Conservation (phyloP, 2,113 vertebrate genomes). For the Ursus arctos region DNA sequence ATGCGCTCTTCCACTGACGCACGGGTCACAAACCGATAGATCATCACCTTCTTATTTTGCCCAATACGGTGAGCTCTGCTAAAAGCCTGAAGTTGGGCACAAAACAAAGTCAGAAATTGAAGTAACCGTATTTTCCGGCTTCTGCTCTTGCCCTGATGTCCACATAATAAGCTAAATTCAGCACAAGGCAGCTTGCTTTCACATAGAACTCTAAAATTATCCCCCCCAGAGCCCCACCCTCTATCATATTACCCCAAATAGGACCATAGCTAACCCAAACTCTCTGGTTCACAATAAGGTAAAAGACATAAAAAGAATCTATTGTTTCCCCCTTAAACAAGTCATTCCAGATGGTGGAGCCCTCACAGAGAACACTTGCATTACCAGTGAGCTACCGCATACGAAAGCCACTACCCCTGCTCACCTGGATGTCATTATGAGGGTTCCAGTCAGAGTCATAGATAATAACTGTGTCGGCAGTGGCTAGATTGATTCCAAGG, state of each 20-base stretch:
- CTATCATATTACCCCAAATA: not conserved
- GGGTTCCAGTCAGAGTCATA: constrained; percentile 99
- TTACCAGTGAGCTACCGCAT: not conserved
- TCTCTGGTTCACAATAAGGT: not conserved
- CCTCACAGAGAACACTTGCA: not conserved
- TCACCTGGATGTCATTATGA: constrained; percentile 99
- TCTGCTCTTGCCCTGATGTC: not conserved
- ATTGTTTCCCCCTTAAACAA: constrained; percentile 26
- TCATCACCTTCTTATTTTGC: constrained; percentile 99
- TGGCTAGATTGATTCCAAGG: constrained; percentile 98
- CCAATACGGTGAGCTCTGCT: constrained; percentile 99
- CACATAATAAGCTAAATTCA: constrained; percentile 13
- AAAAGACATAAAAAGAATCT: constrained; percentile 40
- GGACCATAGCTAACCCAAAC: not conserved
- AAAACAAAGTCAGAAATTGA: not conserved
- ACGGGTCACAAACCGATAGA: constrained; percentile 99
- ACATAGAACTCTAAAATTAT: not conserved
- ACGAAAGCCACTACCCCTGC: not conserved
- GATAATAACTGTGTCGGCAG: constrained; percentile 98
- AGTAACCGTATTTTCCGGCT: not conserved
- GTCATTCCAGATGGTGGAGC: not conserved
- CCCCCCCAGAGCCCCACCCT: not conserved
- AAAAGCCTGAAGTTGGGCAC: constrained; percentile 91
- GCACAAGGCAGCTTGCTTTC: not conserved
- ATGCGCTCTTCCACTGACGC: constrained; percentile 99